Base-by-base conservation (phyloP, 1,140 invertebrate genomes). In the Orius insidiosus region DNA sequence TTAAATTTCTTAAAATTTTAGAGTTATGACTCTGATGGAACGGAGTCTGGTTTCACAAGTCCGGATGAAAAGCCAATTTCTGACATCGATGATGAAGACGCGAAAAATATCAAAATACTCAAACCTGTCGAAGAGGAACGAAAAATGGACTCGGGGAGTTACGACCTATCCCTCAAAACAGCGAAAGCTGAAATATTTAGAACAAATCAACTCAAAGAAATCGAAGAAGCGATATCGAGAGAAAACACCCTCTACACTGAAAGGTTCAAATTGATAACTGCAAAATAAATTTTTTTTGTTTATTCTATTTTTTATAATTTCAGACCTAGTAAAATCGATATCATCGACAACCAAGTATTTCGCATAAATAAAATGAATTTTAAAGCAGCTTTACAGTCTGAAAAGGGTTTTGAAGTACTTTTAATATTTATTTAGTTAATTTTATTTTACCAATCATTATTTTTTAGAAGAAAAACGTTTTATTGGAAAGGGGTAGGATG, bases 81-180 rank as follows among this genome's bases (percentile, higher is more conserved):
- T 19, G 15, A 48, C 2, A 48, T 47, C 5, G 2, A 57, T 9
- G 59, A 58, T 55, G 38, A 40, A 46, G 52, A 54, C 39, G 54
- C 47, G 45, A 53, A 48, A 50, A 31, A 52, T 19, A 18, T 60
- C 19, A 58, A 54, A 18, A 57, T 52, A 45, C 43, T 47, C 5
- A 52, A 59, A 40, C 34, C 63, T 51, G 55, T 55, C 32, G 71
- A 75, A 53, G 68, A 74, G 52, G 75, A 79, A 52, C 66, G 62
- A 43, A 76, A 75, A 68, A 54, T 71, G 30, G 77, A 80, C 64
- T 80, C 76, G 5, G 76, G 75, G 51, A 68, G 71, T 56, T 77
- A 72, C 55, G 75, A 78, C 41, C 54, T 76, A 36, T 51, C 57
- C 57, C 63, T 60, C 53, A 60, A 60, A 50, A n/a, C n/a, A n/a